These are phyloP conservation scores for Ciconia stormi DNA, from an alignment of 2,113 vertebrate species.

Conservation along the genomic window DNA sequence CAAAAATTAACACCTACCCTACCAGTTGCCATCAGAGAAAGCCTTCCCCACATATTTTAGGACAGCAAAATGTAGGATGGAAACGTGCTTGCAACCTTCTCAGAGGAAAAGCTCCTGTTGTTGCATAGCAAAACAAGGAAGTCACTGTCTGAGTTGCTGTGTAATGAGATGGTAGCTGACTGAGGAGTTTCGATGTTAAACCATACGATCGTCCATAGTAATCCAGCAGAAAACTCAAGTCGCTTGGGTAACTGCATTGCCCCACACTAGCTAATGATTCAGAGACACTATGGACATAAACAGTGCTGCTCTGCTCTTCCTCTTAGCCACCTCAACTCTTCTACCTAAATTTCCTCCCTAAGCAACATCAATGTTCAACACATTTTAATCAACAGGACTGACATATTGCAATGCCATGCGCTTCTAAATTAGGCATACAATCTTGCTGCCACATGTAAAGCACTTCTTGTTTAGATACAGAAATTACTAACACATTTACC, in stretches of 20 bases:
- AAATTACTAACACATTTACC: neutral
- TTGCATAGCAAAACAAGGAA: neutral
- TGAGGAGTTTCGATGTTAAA: neutral
- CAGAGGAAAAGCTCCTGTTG: neutral
- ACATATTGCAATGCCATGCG: neutral
- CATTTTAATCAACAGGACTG: neutral
- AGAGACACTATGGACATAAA: neutral
- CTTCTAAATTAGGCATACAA: neutral
- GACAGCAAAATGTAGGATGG: neutral
- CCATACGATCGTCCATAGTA: fast-evolving
- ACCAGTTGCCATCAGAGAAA: neutral
- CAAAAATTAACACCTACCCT: neutral
- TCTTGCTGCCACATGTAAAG: neutral
- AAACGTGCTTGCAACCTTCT: neutral
- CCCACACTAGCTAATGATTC: fast-evolving
- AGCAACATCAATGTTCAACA: neutral
- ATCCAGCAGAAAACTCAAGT: neutral
- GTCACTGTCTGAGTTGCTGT: neutral
- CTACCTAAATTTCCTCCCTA: neutral
- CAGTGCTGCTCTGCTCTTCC: neutral
- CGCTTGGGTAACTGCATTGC: fast-evolving
- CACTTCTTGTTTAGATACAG: neutral
- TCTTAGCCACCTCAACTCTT: neutral
- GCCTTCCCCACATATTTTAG: neutral
- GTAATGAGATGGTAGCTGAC: neutral